Conservation (phyloP, 2,113 vertebrate species). For the Callaeas wilsoni region DNA sequence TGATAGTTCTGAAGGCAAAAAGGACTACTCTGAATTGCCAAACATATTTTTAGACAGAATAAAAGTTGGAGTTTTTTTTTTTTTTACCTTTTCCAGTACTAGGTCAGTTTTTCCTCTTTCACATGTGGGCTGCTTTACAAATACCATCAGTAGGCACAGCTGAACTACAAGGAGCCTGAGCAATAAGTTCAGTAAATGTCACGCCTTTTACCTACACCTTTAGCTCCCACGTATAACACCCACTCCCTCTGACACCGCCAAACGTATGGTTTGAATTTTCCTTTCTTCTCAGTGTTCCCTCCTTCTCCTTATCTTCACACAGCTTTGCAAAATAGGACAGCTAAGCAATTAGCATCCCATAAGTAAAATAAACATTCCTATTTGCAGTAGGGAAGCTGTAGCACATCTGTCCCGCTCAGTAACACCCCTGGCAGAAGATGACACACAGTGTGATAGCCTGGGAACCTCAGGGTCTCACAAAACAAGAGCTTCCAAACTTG, state of each 20-base stretch:
- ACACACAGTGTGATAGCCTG: neutral
- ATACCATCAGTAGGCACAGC: conserved; percentile 4
- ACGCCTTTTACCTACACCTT: neutral
- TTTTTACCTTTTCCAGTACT: neutral
- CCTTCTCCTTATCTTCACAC: neutral
- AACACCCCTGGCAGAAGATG: neutral
- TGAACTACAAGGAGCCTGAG: neutral
- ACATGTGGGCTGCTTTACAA: neutral
- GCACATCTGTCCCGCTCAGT: neutral
- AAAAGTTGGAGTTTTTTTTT: neutral
- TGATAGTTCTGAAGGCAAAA: neutral
- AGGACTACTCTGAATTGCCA: neutral
- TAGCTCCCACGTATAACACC: neutral
- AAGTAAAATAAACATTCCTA: neutral
- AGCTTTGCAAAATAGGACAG: neutral
- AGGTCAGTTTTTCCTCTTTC: neutral
- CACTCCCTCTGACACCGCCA: neutral
- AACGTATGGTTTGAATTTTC: neutral
- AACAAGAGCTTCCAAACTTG: neutral
- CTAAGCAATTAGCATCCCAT: neutral
- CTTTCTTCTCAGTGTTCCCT: neutral
- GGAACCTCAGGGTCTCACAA: neutral
- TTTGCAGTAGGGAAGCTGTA: neutral
- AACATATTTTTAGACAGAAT: neutral
- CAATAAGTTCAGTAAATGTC: conserved; percentile 25